Percentiles rank a stretch among this genome's conserved stretches.
Evolutionary conservation across 2,113 vertebrate genomes (phyloP).

Genomic region (Prunella himalayana): DNA sequence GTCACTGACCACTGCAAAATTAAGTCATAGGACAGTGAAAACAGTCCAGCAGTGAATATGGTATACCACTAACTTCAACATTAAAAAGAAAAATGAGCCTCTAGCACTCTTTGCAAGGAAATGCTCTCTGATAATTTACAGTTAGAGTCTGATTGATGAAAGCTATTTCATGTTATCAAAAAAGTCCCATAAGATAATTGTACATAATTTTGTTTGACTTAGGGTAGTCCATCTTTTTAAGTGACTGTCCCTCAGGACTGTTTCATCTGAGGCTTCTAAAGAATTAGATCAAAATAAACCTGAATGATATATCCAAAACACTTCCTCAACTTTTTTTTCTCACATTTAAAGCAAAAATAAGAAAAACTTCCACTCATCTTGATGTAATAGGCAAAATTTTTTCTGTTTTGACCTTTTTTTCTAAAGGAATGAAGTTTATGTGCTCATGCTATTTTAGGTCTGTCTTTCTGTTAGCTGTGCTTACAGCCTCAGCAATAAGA

Average conservation of each 20-base stretch:
- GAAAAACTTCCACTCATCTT: not conserved
- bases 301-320: not conserved
- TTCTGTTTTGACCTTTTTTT: not conserved
- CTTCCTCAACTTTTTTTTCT: not conserved
- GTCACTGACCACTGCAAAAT: conserved; percentile 20
- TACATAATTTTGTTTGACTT: conserved; percentile 7
- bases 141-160: conserved; percentile 24
- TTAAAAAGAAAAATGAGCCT: not conserved
- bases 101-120: not conserved
- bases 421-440: not conserved
- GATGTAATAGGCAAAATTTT: not conserved
- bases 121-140: not conserved
- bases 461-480: not conserved
- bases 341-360: not conserved
- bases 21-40: conserved; percentile 34
- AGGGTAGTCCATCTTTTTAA: not conserved
- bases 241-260: not conserved
- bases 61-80: not conserved
- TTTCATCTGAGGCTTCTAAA: conserved; percentile 1
- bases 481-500: not conserved
- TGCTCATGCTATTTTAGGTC: not conserved
- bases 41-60: not conserved
- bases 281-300: not conserved
- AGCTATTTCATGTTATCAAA: not conserved
- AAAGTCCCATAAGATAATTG: not conserved